Conservation (phyloP, 2,888 invertebrate genomes). For the Sarcophaga subvicina region DNA sequence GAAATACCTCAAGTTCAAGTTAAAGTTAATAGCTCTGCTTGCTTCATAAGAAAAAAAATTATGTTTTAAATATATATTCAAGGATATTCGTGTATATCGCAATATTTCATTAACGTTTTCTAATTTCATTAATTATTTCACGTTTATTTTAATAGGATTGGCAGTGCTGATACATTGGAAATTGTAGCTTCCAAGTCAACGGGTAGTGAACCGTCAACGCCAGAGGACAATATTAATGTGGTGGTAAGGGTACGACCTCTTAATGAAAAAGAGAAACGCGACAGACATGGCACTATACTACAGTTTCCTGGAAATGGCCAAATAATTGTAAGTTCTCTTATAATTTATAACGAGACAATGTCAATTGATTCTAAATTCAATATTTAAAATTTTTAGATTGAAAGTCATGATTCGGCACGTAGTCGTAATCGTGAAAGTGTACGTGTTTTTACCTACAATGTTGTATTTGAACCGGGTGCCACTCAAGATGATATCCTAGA, state of each 20-base stretch:
- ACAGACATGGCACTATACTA: slow-evolving; percentile 87
- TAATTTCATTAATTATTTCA: slow-evolving; percentile 12
- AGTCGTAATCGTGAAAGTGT: slow-evolving; percentile 85
- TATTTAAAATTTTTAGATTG: slow-evolving; percentile 79
- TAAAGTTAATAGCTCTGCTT: slow-evolving; percentile 62
- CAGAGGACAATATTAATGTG: slow-evolving; percentile 93
- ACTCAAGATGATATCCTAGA: slow-evolving; percentile 92
- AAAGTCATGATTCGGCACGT: slow-evolving; percentile 83
- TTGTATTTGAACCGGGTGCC: slow-evolving; percentile 95
- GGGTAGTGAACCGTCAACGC: slow-evolving; percentile 81
- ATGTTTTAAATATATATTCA: too few species aligned
- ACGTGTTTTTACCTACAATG: slow-evolving; percentile 96
- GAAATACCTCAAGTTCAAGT: slow-evolving; percentile 75
- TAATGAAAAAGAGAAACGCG: slow-evolving; percentile 88
- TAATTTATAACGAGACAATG: background rate
- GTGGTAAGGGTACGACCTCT: slow-evolving; percentile 93
- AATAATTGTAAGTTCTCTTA: slow-evolving; percentile 83
- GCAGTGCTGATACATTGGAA: slow-evolving; percentile 81
- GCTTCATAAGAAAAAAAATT: too few species aligned
- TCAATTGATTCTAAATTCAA: background rate
- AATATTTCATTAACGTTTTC: slow-evolving; percentile 2
- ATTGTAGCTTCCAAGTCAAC: slow-evolving; percentile 81
- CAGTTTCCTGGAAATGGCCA: slow-evolving; percentile 96
- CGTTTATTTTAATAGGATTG: slow-evolving; percentile 75
- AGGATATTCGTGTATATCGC: background rate